These are phyloP conservation scores for Nyctibius grandis DNA, from an alignment of 2,797 vertebrate species.

Conservation along the genomic window DNA sequence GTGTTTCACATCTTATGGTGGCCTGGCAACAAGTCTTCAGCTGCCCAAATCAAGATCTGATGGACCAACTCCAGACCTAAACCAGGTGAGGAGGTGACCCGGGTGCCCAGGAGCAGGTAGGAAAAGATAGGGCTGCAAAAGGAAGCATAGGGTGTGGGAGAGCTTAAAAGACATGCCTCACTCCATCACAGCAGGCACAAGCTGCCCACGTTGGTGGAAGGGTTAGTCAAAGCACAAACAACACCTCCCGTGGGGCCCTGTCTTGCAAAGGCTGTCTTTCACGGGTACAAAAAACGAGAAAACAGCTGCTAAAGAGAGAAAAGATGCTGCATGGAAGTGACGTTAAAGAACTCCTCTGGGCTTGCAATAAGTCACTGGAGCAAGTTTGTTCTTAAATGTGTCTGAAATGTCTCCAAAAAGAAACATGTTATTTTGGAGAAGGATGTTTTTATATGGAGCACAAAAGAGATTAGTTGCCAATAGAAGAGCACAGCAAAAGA, in stretches of 20 bases:
- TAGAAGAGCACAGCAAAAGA: not conserved
- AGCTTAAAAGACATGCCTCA: not conserved
- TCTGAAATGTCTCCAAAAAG: constrained; percentile 26
- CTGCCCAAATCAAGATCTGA: not conserved
- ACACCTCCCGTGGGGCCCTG: not conserved
- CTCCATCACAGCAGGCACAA: not conserved
- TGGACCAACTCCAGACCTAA: not conserved
- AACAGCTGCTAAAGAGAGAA: constrained; percentile 22
- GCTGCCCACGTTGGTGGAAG: not conserved
- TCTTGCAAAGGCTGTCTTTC: not conserved
- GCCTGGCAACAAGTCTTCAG: not conserved
- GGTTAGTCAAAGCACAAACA: not conserved
- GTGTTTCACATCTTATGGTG: not conserved
- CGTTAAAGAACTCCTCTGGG: constrained; percentile 8
- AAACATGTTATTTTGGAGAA: constrained; percentile 10
- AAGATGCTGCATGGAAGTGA: not conserved
- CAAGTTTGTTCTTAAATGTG: constrained; percentile 14
- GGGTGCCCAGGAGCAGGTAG: not conserved
- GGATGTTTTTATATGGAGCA: not conserved
- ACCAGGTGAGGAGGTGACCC: not conserved
- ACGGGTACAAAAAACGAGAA: not conserved
- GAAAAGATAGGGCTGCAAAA: not conserved
- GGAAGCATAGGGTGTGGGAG: accelerated
- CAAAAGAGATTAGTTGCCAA: not conserved
- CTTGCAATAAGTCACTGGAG: constrained; percentile 16